phyloP scores from a whole-genome alignment of 2,797 vertebrate species.

The Cuniculus paca region DNA sequence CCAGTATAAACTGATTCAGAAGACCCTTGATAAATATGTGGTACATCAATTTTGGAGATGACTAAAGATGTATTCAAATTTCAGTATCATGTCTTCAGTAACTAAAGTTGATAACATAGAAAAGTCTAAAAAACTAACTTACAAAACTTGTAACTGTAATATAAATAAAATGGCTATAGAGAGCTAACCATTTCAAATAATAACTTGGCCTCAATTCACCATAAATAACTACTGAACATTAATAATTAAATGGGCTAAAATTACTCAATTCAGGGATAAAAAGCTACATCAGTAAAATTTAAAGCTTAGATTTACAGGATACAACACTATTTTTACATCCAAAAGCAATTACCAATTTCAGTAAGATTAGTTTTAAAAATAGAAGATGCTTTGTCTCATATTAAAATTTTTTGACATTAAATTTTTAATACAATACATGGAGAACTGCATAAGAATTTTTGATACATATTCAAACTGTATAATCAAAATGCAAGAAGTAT shows the following conservation, averaged over 20 bases:
- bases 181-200: constrained; percentile 77
- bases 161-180: constrained; percentile 83
- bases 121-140: constrained; percentile 74
- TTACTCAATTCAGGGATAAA: not conserved
- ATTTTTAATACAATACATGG: constrained; percentile 39
- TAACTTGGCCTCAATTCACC: constrained; percentile 80
- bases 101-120: constrained; percentile 78
- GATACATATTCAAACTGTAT: constrained; percentile 62
- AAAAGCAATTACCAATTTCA: constrained; percentile 35
- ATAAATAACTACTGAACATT: constrained; percentile 44
- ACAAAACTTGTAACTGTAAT: constrained; percentile 76
- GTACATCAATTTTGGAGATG: constrained; percentile 9
- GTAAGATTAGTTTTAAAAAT: constrained; percentile 68
- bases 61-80: constrained; percentile 68
- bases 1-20: constrained; percentile 69
- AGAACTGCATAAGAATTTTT: constrained; percentile 57
- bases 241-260: constrained; percentile 28
- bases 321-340: constrained; percentile 63
- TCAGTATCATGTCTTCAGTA: constrained; percentile 75
- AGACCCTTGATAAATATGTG: constrained; percentile 27
- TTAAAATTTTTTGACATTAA: constrained; percentile 51
- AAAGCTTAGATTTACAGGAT: constrained; percentile 60
- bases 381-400: constrained; percentile 49
- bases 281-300: constrained; percentile 37
- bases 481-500: constrained; percentile 65